These are phyloP conservation scores for Catamblyrhynchus diadema DNA, from an alignment of 2,797 vertebrate genomes.

Conservation along the genomic window DNA sequence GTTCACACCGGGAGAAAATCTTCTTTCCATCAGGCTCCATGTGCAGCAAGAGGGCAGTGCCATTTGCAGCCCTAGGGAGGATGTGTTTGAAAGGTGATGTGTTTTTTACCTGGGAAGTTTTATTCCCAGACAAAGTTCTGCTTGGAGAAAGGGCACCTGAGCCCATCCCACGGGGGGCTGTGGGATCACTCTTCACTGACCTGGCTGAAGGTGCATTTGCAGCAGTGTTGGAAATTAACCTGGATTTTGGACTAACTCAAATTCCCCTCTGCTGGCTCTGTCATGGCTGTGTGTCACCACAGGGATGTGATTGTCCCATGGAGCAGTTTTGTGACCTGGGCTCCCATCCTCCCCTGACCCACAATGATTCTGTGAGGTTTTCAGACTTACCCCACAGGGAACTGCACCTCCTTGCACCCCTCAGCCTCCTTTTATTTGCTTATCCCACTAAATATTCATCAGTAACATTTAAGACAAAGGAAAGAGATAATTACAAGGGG, in stretches of 20 bases:
- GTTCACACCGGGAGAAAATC: conserved; percentile 76
- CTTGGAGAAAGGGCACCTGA: not conserved
- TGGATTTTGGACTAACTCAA: rapidly evolving
- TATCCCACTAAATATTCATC: conserved; percentile 78
- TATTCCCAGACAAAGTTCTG: not conserved
- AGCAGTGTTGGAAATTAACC: not conserved
- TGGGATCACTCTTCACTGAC: rapidly evolving
- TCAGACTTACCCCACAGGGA: not conserved
- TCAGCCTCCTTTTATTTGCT: conserved; percentile 71
- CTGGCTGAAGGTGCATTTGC: not conserved
- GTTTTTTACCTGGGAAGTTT: not conserved
- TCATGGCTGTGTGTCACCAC: rapidly evolving
- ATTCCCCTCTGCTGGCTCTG: not conserved
- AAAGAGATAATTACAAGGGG: conserved; percentile 79
- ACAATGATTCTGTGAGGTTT: not conserved
- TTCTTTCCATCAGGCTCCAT: conserved; percentile 73
- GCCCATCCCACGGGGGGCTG: rapidly evolving
- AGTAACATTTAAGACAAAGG: conserved; percentile 82
- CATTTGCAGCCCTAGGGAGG: conserved; percentile 53
- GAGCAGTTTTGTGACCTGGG: not conserved
- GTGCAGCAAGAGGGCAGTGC: conserved; percentile 76
- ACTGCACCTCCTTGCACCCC: conserved; percentile 18
- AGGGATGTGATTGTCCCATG: rapidly evolving
- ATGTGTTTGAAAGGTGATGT: conserved; percentile 4
- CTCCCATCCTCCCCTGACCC: not conserved